Base-by-base conservation (phyloP, 1,140 invertebrate species). In the Diabrotica undecimpunctata region DNA sequence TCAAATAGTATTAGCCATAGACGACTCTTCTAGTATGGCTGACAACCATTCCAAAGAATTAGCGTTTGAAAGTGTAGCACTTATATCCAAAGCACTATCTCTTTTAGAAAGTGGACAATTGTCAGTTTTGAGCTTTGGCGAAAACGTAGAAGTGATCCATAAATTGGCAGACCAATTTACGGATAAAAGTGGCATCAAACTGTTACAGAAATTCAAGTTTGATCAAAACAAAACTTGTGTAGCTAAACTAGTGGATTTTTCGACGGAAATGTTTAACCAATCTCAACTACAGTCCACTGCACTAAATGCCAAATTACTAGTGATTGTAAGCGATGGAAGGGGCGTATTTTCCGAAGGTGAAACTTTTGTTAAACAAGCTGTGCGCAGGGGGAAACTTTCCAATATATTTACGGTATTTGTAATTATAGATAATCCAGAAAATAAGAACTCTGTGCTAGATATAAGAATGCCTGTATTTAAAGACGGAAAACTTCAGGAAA, bases 1-100 rank as follows among this genome's bases (percentile, higher is more conserved):
- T 81, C 96, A 98, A 79, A 96, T 99, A 46, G 87, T 95, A 37
- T 82, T 99, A 10, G 97, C 98, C 1, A 87, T 99, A 7, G 98
- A 99, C 80, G 96, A 99, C 80, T 99, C 97, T 0, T 93, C 92
- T 55, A 94, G 91, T 62, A 96, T 96, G 94, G 83, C 87, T 9
- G 90, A 95, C 74, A 95, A 94, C 80, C 87, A 90, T 77, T 94
- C 93, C 13, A 94, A 93, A 79, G 90, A 93, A 73, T 81, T 99
- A 55, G 95, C 97, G 0, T 95, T 98, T 78, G 95, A 99, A 77
- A 95, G 96, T 13, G 82, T 99, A 3, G 93, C 95, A 0, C 80
- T 98, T 11, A 91, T 99, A 8, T 94, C 94, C 4, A 86, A 86
- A 77, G 96, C 97, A 0, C 82, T 99, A 55, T 92, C 90, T 5